Evolutionary conservation across 2,797 vertebrate genomes (phyloP), one percentile per base, ranked within the genome.

Genomic region (Girardinus metallicus): DNA sequence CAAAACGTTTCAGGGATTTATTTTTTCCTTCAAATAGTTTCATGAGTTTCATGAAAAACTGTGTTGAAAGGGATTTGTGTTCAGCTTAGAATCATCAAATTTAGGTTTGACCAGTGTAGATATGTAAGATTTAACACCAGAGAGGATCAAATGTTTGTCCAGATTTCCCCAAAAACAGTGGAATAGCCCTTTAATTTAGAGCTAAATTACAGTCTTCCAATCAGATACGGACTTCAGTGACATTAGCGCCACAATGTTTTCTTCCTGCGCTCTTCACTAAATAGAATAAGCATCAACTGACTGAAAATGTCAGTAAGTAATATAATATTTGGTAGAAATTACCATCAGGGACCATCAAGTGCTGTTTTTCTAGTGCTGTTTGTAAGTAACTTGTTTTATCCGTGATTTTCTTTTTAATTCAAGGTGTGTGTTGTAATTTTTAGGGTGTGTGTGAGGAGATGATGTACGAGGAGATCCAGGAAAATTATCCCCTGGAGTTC

Each of bases 401-500:
- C 0, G 26, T 10, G n/a, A 2, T 46, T 39, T 36, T n/a, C n/a
- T 55, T n/a, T n/a, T 31, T 18, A 16, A 18, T 26, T 55, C 26
- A 39, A 36, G 39, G 66, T 43, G 31, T 82, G 78, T 84, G 46
- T 31, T 76, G 60, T 75, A 0, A n/a, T 82, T 88, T 77, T 76
- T 46, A 99, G 99, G 99, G 99, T 1, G 97, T 97, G 64, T 99
- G 99, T 91, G 99, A 99, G 92, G 99, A 99, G 92, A 96, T 99
- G 97, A 99, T 96, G 80, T 99, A 99, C 0, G 99, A 99, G 87
- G 98, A 99, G 93, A 99, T 99, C 90, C 98, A 99, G 94, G 97
- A 95, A 75, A 93, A 96, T 81, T 97, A 94, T 51, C 98, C 98
- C 0, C 95, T 98, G 87, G 99, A 99, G 92, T 99, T 99, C 88